Evolutionary conservation across 2,113 vertebrate genomes (phyloP).

Genomic region (Siphamia tubifer): DNA sequence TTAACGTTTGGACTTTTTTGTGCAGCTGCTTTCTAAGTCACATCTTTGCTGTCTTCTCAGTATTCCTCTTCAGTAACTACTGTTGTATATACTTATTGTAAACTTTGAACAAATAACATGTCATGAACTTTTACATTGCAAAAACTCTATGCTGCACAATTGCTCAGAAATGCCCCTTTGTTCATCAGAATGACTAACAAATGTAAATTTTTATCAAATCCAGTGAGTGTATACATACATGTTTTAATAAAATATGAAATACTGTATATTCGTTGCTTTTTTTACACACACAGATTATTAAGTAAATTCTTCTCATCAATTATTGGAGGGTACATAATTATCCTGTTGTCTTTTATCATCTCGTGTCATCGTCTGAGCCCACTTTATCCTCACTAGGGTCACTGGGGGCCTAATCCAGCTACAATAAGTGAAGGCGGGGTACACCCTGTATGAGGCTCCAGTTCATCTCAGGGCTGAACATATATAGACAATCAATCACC

Average conservation of each 20-base stretch:
- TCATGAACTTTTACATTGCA: slow-evolving; percentile 57
- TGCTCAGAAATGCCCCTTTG: slow-evolving; percentile 48
- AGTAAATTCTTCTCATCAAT: not conserved
- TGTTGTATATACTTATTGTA: slow-evolving; percentile 74
- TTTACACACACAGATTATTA: not conserved
- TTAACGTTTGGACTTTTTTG: slow-evolving; percentile 37
- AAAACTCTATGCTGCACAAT: slow-evolving; percentile 41
- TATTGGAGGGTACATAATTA: not conserved
- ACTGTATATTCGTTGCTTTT: slow-evolving; percentile 8
- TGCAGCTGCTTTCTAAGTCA: slow-evolving; percentile 26
- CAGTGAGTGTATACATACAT: slow-evolving; percentile 52
- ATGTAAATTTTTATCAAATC: slow-evolving; percentile 56
- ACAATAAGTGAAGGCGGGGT: too few species aligned
- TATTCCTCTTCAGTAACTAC: slow-evolving; percentile 70
- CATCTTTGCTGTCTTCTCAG: slow-evolving; percentile 37
- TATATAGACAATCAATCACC: too few species aligned
- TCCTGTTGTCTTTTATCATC: not conserved
- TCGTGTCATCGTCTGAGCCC: too few species aligned
- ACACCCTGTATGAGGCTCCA: too few species aligned
- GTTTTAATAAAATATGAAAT: slow-evolving; percentile 71
- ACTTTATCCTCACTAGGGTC: too few species aligned
- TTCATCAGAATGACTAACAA: slow-evolving; percentile 51
- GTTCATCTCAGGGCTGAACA: too few species aligned
- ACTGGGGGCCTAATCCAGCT: too few species aligned
- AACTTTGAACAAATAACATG: slow-evolving; percentile 53